These are phyloP conservation scores for Odiellus spinosus DNA, from an alignment of 2,888 invertebrate genomes.

Conservation along the genomic window DNA sequence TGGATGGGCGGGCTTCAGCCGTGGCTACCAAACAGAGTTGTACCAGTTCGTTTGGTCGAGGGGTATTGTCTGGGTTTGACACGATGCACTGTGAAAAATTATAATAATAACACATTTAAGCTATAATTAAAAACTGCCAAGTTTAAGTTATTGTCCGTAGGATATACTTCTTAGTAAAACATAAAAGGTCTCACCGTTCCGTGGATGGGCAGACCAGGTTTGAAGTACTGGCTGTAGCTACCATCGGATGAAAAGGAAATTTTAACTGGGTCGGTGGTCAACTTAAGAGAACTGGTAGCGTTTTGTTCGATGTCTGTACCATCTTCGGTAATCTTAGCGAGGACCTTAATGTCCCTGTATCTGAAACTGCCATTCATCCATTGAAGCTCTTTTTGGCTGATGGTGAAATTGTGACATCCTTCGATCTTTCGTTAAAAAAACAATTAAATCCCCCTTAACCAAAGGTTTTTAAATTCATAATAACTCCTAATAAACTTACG, in stretches of 20 bases:
- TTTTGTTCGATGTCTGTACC: neutral
- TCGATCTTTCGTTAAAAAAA: neutral
- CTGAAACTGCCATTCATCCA: neutral
- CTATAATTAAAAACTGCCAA: too few relatives aligned
- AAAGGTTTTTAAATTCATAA: neutral
- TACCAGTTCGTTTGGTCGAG: constrained; percentile 21
- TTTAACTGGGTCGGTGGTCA: too few relatives aligned
- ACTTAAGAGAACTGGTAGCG: too few relatives aligned
- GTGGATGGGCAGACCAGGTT: constrained; percentile 53
- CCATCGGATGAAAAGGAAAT: too few relatives aligned
- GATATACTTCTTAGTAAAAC: too few relatives aligned
- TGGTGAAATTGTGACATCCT: neutral
- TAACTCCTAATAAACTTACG: neutral
- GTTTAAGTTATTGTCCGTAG: neutral
- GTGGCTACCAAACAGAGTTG: constrained; percentile 2
- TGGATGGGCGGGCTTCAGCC: neutral
- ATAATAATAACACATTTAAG: too few relatives aligned
- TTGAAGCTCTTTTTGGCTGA: neutral
- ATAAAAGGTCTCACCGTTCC: constrained; percentile 38
- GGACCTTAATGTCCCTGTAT: neutral
- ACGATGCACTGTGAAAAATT: constrained; percentile 24
- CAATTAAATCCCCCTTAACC: neutral
- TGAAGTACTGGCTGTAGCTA: constrained; percentile 36
- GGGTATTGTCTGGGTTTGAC: constrained; percentile 24
- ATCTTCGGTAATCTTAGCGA: neutral